These are phyloP conservation scores for Drosophila ironensis DNA, from an alignment of 1,140 invertebrate genomes.

Conservation along the genomic window DNA sequence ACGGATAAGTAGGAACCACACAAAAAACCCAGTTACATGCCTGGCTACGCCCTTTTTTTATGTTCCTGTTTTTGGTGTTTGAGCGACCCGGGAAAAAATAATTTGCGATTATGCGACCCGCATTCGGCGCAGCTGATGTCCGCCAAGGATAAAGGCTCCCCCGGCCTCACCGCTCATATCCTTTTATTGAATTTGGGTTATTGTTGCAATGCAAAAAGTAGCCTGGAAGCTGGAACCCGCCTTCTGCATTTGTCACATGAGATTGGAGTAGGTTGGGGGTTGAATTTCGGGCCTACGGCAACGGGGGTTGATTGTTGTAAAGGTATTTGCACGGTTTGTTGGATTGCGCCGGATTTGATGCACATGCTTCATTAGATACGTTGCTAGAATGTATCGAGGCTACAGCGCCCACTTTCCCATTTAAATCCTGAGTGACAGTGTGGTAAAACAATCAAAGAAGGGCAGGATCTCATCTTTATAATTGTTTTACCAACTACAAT, in stretches of 20 bases:
- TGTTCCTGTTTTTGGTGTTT: background rate
- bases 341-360: slow-evolving; percentile 51
- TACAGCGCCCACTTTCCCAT: slow-evolving; percentile 8
- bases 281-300: background rate
- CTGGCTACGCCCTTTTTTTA: slow-evolving; percentile 35
- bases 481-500: too few species aligned
- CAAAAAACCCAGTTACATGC: slow-evolving; percentile 13
- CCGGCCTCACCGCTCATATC: slow-evolving; percentile 40
- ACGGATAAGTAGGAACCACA: slow-evolving; percentile 21
- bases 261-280: slow-evolving; percentile 7
- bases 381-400: slow-evolving; percentile 4
- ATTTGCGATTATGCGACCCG: slow-evolving; percentile 71
- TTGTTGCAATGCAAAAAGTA: slow-evolving; percentile 59
- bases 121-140: slow-evolving; percentile 59
- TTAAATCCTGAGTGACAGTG: slow-evolving; percentile 33
- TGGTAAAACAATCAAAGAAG: background rate
- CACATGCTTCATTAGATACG: slow-evolving; percentile 60
- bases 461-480: background rate
- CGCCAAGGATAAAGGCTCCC: slow-evolving; percentile 35
- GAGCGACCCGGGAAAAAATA: slow-evolving; percentile 44
- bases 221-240: slow-evolving; percentile 7
- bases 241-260: slow-evolving; percentile 59
- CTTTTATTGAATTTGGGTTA: slow-evolving; percentile 69
- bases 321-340: slow-evolving; percentile 65
- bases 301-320: slow-evolving; percentile 49